Conservation (phyloP, 2,888 invertebrate genomes). For the Polydrusus tereticollis region DNA sequence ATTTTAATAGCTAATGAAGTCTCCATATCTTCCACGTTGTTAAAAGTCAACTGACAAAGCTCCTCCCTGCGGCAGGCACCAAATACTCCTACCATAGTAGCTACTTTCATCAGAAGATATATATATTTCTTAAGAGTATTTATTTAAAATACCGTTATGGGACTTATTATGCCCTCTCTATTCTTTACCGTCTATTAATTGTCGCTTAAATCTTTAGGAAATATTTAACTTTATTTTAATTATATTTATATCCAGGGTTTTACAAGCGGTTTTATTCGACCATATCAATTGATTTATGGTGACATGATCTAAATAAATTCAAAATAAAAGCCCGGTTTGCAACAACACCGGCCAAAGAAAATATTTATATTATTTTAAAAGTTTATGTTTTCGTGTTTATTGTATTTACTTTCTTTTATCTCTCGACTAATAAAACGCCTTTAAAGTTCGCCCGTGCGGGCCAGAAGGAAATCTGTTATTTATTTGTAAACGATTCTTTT, state of each 20-base stretch:
- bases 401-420: conserved; percentile 54
- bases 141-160: no score
- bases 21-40: no score
- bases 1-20: no score
- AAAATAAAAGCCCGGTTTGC: conserved; percentile 50
- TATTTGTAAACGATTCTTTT: conserved; percentile 33
- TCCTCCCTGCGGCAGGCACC: no score
- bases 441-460: conserved; percentile 24
- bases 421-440: conserved; percentile 40
- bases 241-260: conserved; percentile 52
- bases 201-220: conserved; percentile 36
- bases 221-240: conserved; percentile 45
- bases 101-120: no score
- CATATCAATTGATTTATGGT: conserved; percentile 57
- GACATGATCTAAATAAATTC: conserved; percentile 56
- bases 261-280: conserved; percentile 52
- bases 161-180: neutral
- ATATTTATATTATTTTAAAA: conserved; percentile 54
- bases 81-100: no score
- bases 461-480: conserved; percentile 35
- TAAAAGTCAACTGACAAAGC: no score
- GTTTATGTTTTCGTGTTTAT: conserved; percentile 53
- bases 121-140: no score
- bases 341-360: conserved; percentile 54
- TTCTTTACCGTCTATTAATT: conserved; percentile 19